Conservation (phyloP, 2,113 vertebrate genomes). For the Prunella fulvescens region DNA sequence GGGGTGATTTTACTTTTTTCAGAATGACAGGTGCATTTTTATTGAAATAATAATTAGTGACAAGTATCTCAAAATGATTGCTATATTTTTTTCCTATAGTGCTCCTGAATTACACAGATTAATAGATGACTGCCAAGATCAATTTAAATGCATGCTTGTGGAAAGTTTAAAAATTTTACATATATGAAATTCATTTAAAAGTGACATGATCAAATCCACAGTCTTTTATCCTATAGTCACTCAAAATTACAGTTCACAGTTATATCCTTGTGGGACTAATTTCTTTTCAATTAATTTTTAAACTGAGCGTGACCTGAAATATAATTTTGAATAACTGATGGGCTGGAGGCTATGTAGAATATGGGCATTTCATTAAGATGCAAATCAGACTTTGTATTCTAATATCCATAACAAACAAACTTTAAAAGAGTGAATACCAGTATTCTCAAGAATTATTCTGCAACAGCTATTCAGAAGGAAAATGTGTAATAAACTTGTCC, state of each 20-base stretch:
- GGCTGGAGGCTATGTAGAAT: background rate
- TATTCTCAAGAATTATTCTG: background rate
- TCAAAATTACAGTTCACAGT: conserved; percentile 20
- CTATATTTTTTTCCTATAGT: background rate
- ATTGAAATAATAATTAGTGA: background rate
- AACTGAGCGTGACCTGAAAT: background rate
- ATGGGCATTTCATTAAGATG: background rate
- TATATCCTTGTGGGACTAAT: conserved; percentile 5
- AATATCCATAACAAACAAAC: background rate
- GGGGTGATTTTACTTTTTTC: background rate
- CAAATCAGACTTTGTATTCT: background rate
- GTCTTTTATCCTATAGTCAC: background rate
- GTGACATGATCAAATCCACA: background rate
- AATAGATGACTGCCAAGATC: background rate
- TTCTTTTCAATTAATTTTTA: conserved; percentile 55
- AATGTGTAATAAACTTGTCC: background rate
- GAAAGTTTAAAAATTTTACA: background rate
- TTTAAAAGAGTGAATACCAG: background rate
- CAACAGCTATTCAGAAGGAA: background rate
- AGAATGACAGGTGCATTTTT: background rate
- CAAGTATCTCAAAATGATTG: background rate
- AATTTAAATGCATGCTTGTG: background rate
- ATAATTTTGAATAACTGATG: conserved; percentile 3
- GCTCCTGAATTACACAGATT: background rate
- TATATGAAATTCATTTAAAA: background rate